Percentiles rank a stretch among this genome's conserved stretches.
These are phyloP conservation scores for Ophiothrix spiculata DNA, from an alignment of 35 echinoderm and acorn worm genomes.

Conservation along the genomic window DNA sequence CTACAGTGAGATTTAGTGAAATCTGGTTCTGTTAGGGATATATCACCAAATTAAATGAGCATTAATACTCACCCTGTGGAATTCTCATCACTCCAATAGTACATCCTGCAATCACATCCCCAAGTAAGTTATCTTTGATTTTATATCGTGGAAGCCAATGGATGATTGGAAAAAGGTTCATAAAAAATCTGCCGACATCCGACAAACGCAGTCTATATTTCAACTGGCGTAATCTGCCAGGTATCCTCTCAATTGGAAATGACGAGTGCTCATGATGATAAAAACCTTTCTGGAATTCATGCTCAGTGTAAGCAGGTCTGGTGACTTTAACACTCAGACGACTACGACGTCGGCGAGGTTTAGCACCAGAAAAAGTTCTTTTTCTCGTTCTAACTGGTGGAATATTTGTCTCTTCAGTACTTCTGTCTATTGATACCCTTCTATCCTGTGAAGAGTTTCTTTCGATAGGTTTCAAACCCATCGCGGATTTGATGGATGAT, in stretches of 20 bases:
- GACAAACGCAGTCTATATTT: constrained; percentile 1
- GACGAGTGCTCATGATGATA: neutral
- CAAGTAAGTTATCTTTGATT: constrained; percentile 3
- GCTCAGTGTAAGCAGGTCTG: constrained; percentile 45
- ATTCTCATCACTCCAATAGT: constrained; percentile 43
- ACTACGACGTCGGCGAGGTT: neutral
- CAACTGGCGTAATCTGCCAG: neutral
- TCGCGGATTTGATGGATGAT: too few species aligned
- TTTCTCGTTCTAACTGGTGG: too few species aligned
- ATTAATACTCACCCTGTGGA: neutral
- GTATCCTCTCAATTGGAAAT: neutral
- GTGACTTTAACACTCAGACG: constrained; percentile 22
- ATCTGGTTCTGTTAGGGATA: too few species aligned
- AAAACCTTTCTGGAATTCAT: constrained; percentile 22
- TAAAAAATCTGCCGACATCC: constrained; percentile 26
- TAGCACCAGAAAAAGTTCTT: neutral
- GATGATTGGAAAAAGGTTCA: constrained; percentile 44
- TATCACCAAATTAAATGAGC: neutral
- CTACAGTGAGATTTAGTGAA: too few species aligned
- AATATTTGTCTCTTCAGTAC: too few species aligned
- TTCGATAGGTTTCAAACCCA: too few species aligned
- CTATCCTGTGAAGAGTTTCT: too few species aligned
- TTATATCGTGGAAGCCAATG: constrained; percentile 67
- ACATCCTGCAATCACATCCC: constrained; percentile 48
- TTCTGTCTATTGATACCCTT: too few species aligned